Evolutionary conservation across 2,888 invertebrate species (phyloP).

Genomic region (Keiferia lycopersicella): DNA sequence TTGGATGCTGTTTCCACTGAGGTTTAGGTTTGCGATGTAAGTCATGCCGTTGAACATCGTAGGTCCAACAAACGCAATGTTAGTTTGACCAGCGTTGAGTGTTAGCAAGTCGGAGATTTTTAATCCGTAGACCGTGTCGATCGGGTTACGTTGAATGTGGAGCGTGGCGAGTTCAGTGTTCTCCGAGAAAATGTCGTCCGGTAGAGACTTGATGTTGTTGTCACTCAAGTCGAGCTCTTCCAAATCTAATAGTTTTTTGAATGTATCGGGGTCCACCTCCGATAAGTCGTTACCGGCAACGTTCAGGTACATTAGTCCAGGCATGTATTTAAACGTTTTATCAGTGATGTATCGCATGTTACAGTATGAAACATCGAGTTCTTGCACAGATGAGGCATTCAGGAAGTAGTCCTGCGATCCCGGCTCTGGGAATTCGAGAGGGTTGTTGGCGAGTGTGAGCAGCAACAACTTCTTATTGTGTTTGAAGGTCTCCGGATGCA

Average conservation of each 20-base stretch:
- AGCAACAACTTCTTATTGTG: conserved; percentile 84
- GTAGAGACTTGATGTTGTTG: conserved; percentile 84
- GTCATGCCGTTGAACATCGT: conserved; percentile 84
- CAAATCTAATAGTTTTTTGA: conserved; percentile 83
- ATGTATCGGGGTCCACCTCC: conserved; percentile 81
- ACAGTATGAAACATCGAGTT: conserved; percentile 87
- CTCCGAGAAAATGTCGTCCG: conserved; percentile 83
- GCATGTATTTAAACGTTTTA: conserved; percentile 83
- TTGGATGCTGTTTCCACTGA: conserved; percentile 86
- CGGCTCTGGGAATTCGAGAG: conserved; percentile 74
- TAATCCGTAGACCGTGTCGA: conserved; percentile 82
- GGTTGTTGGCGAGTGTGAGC: conserved; percentile 85
- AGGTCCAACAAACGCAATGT: conserved; percentile 83
- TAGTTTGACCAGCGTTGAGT: conserved; percentile 86
- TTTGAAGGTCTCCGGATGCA: conserved; percentile 87
- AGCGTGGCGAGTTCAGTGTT: conserved; percentile 85
- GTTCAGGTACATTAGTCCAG: conserved; percentile 84
- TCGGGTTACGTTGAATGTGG: conserved; percentile 85
- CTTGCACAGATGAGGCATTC: conserved; percentile 84
- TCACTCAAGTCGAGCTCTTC: conserved; percentile 88
- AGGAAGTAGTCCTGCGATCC: conserved; percentile 75
- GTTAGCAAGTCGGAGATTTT: conserved; percentile 83
- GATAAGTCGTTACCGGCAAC: conserved; percentile 85
- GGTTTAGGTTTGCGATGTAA: conserved; percentile 83
- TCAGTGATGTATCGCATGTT: conserved; percentile 84